Base-by-base conservation (phyloP, 37 sponge, comb jelly and placozoan genomes). In the Beroe ovata region DNA sequence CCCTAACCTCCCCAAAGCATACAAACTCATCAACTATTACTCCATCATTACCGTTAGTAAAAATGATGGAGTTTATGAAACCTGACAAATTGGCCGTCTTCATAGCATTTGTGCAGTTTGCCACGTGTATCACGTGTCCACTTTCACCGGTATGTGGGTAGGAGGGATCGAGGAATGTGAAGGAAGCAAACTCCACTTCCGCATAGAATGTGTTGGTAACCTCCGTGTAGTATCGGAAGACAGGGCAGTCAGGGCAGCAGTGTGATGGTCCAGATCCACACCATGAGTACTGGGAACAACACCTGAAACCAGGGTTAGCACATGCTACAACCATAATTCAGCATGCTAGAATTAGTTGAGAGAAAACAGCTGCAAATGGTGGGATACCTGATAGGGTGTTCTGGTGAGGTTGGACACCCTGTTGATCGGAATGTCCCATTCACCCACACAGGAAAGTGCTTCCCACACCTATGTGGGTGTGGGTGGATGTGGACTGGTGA, bases 271-370 rank as follows among this genome's bases (percentile, higher is more conserved):
- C 25, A 16, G 33, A 25, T 34, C 69, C 69, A 16, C 69, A 66
- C 69, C 69, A 66, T 4, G 32, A 34, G 30, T 34, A 32, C 36
- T 32, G 29, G 3, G 69, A 66, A 32, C 69, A 66, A 33, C 69
- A 66, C 69, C 69, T 66, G 69, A 66, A 61, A 47, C 54, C 54
- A 47, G 54, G 54, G 54, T 47, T 47, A 47, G n/a, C n/a, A n/a
- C n/a, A n/a, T n/a, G n/a, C n/a, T n/a, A n/a, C n/a, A n/a, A n/a
- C n/a, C n/a, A n/a, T n/a, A n/a, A n/a, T n/a, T n/a, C n/a, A n/a
- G n/a, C n/a, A n/a, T n/a, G n/a, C n/a, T n/a, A n/a, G n/a, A n/a
- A n/a, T n/a, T n/a, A n/a, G n/a, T n/a, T n/a, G n/a, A n/a, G n/a
- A n/a, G n/a, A n/a, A n/a, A n/a, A n/a, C n/a, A n/a, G n/a, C n/a